Conservation (phyloP, 2,797 vertebrate genomes). For the Sebastiscus albofasciatus region DNA sequence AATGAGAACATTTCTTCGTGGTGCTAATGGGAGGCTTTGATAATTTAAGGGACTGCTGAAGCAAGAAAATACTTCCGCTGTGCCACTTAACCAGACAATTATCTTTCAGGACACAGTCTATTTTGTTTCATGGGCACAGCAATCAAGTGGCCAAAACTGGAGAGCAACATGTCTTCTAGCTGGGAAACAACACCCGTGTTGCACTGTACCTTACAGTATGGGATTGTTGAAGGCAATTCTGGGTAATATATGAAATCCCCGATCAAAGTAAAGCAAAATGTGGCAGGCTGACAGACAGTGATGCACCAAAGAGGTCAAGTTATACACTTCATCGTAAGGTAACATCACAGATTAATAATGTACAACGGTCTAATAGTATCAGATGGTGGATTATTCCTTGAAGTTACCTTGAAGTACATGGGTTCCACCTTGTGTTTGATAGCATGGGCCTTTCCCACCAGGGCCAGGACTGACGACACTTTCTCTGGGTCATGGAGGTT, state of each 20-base stretch:
- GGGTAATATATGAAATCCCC: neutral
- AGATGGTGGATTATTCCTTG: neutral
- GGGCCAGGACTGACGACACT: slow-evolving; percentile 90
- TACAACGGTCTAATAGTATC: neutral
- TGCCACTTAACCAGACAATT: neutral
- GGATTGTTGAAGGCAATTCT: neutral
- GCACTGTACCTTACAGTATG: neutral
- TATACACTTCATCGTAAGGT: neutral
- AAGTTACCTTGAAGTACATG: slow-evolving; percentile 94
- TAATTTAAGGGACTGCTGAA: slow-evolving; percentile 10
- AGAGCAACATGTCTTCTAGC: neutral
- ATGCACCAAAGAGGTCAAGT: neutral
- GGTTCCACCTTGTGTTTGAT: slow-evolving; percentile 98
- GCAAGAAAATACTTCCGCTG: neutral
- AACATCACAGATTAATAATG: neutral
- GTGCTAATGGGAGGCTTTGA: neutral
- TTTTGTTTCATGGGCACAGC: neutral
- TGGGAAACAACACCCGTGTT: neutral
- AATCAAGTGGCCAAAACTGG: neutral
- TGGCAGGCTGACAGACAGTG: neutral
- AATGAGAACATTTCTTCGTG: slow-evolving; percentile 14
- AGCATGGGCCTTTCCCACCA: slow-evolving; percentile 96
- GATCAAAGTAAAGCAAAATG: neutral
- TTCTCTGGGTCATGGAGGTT: slow-evolving; percentile 94
- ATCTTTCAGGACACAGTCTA: neutral